phyloP scores from a whole-genome alignment of 2,113 vertebrate species.

The Anas platyrhynchos region DNA sequence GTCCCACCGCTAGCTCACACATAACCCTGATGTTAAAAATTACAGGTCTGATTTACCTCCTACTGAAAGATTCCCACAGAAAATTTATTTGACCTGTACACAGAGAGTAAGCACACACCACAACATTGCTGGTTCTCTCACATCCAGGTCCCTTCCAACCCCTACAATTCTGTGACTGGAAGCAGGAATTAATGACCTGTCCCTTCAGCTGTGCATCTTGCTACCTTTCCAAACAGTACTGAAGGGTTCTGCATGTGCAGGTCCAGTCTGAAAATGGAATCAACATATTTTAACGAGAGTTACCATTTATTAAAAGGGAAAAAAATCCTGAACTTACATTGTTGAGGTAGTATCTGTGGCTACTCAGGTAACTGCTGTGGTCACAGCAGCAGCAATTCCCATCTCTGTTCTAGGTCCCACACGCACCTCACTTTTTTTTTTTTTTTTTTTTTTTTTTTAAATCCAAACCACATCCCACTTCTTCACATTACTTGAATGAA shows the following conservation, averaged over 20 bases:
- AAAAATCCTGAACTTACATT: background rate
- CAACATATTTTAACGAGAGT: background rate
- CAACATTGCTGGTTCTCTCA: background rate
- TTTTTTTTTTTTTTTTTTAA: background rate
- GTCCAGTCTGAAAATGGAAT: background rate
- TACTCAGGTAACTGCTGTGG: background rate
- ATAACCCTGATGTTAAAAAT: background rate
- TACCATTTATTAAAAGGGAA: background rate
- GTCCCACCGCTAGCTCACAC: background rate
- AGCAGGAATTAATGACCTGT: background rate
- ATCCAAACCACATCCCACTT: background rate
- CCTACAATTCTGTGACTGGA: too few species aligned
- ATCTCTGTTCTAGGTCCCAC: background rate
- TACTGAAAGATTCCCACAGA: background rate
- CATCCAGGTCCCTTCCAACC: background rate
- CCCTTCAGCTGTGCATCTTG: background rate
- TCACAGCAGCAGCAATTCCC: background rate
- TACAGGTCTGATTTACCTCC: background rate
- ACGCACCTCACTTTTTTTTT: background rate
- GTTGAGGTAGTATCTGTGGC: background rate
- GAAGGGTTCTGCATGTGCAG: background rate
- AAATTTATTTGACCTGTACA: background rate
- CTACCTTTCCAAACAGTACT: background rate
- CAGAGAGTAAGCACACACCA: background rate
- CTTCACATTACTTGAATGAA: background rate